Conservation (phyloP, 2,888 invertebrate species). For the Macrophya annulata region DNA sequence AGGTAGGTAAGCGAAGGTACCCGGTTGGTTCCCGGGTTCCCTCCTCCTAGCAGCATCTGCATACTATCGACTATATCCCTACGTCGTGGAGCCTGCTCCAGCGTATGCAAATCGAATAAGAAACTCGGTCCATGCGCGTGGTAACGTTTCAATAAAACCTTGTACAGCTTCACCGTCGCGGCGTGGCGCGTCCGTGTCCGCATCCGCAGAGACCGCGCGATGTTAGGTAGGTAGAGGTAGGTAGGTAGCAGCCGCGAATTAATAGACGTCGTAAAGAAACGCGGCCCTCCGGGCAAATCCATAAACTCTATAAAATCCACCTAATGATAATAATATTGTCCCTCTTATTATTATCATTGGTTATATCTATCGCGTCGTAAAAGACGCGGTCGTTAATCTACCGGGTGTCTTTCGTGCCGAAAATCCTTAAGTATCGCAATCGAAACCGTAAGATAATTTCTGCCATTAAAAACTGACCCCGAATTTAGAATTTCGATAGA, state of each 20-base stretch:
- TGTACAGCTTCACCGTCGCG: constrained; percentile 37
- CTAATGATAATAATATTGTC: constrained; percentile 67
- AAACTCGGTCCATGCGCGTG: constrained; percentile 50
- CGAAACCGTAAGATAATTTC: neutral
- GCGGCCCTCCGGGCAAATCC: constrained; percentile 62
- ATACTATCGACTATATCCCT: constrained; percentile 68
- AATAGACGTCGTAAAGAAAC: constrained; percentile 66
- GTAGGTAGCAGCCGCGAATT: constrained; percentile 62
- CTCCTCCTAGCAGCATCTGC: constrained; percentile 66
- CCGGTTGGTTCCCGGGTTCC: constrained; percentile 20
- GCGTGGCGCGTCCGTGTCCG: neutral
- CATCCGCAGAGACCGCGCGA: neutral
- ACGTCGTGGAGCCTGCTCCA: constrained; percentile 23
- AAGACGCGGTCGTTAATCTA: constrained; percentile 49
- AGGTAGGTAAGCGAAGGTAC: constrained; percentile 12
- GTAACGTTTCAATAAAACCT: constrained; percentile 58
- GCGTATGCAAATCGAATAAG: constrained; percentile 54
- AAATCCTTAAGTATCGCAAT: no score
- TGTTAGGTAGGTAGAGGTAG: neutral
- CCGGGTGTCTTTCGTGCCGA: neutral
- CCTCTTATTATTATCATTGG: constrained; percentile 70
- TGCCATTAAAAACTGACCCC: neutral
- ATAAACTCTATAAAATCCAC: constrained; percentile 70
- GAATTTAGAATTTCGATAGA: no score
- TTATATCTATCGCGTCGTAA: constrained; percentile 67